Conservation (phyloP, 2,888 invertebrate species). For the Microctonus brassicae region DNA sequence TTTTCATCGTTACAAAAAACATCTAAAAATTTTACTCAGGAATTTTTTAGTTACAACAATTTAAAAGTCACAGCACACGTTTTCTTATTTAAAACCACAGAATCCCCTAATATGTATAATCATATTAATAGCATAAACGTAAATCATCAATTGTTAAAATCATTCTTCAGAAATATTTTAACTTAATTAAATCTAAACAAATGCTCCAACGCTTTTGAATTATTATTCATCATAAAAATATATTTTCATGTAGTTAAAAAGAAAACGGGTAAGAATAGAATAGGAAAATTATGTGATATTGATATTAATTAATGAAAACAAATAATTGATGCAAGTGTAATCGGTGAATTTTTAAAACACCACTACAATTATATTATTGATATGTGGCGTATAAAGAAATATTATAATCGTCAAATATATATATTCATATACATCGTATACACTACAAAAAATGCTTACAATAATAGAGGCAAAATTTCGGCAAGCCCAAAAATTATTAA, state of each 20-base stretch:
- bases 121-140: constrained; percentile 38
- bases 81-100: constrained; percentile 59
- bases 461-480: constrained; percentile 41
- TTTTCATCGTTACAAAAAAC: neutral
- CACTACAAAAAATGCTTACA: constrained; percentile 46
- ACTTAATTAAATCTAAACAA: constrained; percentile 51
- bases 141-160: constrained; percentile 43
- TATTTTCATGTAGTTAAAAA: no score
- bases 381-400: constrained; percentile 4
- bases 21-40: neutral
- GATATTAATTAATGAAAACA: neutral
- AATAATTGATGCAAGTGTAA: neutral
- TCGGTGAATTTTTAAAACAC: neutral
- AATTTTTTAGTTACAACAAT: neutral
- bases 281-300: neutral
- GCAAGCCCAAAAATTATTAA: constrained; percentile 33
- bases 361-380: neutral
- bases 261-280: no score
- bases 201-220: neutral
- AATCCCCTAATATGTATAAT: constrained; percentile 48
- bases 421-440: constrained; percentile 18
- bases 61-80: constrained; percentile 51
- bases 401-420: neutral
- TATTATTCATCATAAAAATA: no score
- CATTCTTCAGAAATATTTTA: constrained; percentile 43